These are phyloP conservation scores for Neotragus pygmaeus DNA, from an alignment of 2,113 vertebrate genomes.

Conservation along the genomic window DNA sequence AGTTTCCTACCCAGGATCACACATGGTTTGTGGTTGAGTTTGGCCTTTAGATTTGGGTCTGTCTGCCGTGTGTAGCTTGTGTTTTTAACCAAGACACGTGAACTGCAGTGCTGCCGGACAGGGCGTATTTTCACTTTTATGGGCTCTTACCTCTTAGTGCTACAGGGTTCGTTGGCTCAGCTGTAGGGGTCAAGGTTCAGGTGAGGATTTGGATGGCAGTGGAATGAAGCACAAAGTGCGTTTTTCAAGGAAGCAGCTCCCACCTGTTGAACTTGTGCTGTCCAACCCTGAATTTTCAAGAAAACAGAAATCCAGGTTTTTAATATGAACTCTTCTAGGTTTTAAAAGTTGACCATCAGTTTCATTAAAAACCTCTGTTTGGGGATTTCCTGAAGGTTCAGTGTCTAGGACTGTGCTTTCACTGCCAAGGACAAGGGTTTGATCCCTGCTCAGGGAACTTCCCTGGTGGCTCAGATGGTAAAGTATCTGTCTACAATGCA, in stretches of 20 bases:
- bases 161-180: not conserved
- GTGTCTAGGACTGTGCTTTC: not conserved
- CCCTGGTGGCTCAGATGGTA: too few species aligned
- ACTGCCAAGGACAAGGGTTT: not conserved
- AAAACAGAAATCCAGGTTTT: not conserved
- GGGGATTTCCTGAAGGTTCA: not conserved
- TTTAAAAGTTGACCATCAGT: not conserved
- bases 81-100: accelerated
- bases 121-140: accelerated
- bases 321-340: not conserved
- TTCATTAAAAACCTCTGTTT: not conserved
- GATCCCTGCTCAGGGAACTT: not conserved
- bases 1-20: too few species aligned
- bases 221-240: accelerated
- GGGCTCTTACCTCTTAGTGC: not conserved
- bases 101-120: too few species aligned
- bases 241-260: not conserved
- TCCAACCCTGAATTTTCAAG: not conserved
- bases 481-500: too few species aligned
- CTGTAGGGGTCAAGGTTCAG: not conserved
- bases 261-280: not conserved
- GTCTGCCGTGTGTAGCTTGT: not conserved
- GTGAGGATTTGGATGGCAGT: not conserved
- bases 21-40: too few species aligned
- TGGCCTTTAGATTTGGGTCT: not conserved